Percentiles rank a stretch among this genome's conserved stretches.
Conservation (phyloP, 2,888 invertebrate genomes). For the Nomada lathburiana region DNA sequence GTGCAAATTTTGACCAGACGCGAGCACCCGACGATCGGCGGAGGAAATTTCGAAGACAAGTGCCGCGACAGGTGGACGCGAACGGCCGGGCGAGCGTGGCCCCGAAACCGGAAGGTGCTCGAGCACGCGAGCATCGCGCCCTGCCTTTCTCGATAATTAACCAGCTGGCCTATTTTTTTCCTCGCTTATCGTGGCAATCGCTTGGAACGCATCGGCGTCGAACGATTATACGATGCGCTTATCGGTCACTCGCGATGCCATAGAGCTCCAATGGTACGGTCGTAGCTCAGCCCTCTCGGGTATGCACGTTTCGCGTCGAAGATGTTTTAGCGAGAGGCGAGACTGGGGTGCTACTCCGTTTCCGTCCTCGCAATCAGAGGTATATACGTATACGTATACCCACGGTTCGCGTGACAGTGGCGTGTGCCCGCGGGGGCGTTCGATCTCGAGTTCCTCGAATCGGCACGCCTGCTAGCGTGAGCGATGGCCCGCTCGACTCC, state of each 20-base stretch:
- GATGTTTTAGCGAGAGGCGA: too few relatives aligned
- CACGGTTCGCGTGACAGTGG: slow-evolving; percentile 78
- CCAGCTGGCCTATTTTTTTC: neutral
- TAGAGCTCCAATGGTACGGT: too few relatives aligned
- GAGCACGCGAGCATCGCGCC: slow-evolving; percentile 72
- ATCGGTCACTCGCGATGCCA: too few relatives aligned
- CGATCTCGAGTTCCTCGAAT: slow-evolving; percentile 60
- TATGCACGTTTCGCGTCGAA: too few relatives aligned
- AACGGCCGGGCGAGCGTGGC: slow-evolving; percentile 63
- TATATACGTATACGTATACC: too few relatives aligned
- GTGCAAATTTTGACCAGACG: slow-evolving; percentile 69
- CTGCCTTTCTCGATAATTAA: neutral
- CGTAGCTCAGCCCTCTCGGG: too few relatives aligned
- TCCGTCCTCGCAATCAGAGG: neutral
- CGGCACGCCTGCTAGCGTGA: slow-evolving; percentile 27
- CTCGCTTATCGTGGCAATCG: neutral
- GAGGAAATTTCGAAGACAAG: slow-evolving; percentile 41
- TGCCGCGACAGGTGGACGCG: slow-evolving; percentile 40
- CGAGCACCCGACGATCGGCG: slow-evolving; percentile 32
- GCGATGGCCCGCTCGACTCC: slow-evolving; percentile 49
- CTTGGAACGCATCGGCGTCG: too few relatives aligned
- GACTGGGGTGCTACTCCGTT: too few relatives aligned
- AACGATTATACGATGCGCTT: too few relatives aligned
- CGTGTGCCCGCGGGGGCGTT: slow-evolving; percentile 83
- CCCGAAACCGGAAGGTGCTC: slow-evolving; percentile 77